These are phyloP conservation scores for Zhuqinia jingwanae DNA, from an alignment of 2,888 invertebrate species.

Conservation along the genomic window DNA sequence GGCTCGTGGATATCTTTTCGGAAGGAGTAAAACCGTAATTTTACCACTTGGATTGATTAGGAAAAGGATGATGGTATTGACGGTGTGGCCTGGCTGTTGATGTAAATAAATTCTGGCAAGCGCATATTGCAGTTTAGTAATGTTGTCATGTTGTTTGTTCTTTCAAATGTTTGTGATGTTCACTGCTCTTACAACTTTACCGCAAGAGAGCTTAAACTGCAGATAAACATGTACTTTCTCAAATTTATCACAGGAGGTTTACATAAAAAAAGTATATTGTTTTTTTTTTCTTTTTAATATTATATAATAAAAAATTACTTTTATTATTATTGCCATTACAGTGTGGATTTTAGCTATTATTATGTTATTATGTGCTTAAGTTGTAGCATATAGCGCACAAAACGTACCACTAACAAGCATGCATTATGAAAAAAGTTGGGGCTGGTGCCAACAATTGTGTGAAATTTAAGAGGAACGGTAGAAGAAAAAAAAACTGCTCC, in stretches of 20 bases:
- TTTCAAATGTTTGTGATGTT: constrained; percentile 10
- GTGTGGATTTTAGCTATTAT: neutral
- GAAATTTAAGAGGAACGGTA: neutral
- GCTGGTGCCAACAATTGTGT: constrained; percentile 26
- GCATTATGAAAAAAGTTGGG: constrained; percentile 35
- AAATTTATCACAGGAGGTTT: neutral
- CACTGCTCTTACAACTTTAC: neutral
- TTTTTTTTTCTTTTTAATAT: neutral
- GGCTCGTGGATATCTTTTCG: constrained; percentile 19
- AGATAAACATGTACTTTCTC: neutral
- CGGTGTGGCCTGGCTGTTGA: constrained; percentile 40
- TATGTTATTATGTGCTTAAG: neutral
- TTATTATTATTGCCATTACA: constrained; percentile 1
- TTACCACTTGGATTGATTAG: constrained; percentile 43
- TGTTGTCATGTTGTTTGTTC: constrained; percentile 26
- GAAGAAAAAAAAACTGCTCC: neutral
- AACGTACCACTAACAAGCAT: neutral
- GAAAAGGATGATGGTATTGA: constrained; percentile 39
- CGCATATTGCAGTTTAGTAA: neutral
- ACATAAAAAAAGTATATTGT: neutral
- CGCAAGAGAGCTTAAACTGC: no score
- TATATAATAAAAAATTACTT: constrained; percentile 1
- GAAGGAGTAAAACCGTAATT: constrained; percentile 14
- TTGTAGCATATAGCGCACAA: neutral
- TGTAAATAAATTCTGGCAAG: constrained; percentile 61